Evolutionary conservation across 1,140 invertebrate genomes (phyloP), one percentile per base, ranked within the genome.

Genomic region (Drosophila prosaltans): DNA sequence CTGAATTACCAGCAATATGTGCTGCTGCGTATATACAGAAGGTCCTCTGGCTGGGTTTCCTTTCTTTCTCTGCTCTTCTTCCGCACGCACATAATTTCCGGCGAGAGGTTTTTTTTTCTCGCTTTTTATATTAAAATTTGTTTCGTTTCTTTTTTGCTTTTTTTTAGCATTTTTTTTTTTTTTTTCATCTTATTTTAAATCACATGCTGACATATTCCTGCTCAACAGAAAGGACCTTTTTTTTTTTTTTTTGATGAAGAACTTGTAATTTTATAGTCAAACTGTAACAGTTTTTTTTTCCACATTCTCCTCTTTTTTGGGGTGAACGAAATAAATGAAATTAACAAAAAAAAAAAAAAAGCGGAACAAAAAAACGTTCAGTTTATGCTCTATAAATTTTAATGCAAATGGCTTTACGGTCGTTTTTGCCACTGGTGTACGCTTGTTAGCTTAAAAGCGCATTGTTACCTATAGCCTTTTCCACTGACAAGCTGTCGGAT

Each of bases 341-440:
- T 63, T 72, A 82, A 76, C 71, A 68, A 71, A 88, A 26, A 51
- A 26, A 9, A 51, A 36, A 36, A 7, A 5, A 36, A 1, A 36
- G 32, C 32, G 28, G 45, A 48, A 51, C 21, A 48, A 88, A 88
- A 88, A 88, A 89, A 65, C 69, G 85, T 74, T 71, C 78, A 72
- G 81, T 89, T 88, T 84, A 89, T 83, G 84, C 84, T 89, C 84
- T 89, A 89, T 89, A 89, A 89, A 89, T 89, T 89, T 89, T 79
- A 89, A 89, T 89, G 84, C 64, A 89, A 89, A 89, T 89, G 84
- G 84, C 73, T 89, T 89, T 75, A 43, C 45, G 54, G 32, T 73
- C 65, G 70, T 74, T 80, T 60, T 51, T 71, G 36, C 60, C 64
- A 72, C 43, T 72, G 75, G 70, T 79, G 72, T 54, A 88, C 77